phyloP scores from a whole-genome alignment of 2,113 vertebrate genomes.

The Pseudois nayaur region DNA sequence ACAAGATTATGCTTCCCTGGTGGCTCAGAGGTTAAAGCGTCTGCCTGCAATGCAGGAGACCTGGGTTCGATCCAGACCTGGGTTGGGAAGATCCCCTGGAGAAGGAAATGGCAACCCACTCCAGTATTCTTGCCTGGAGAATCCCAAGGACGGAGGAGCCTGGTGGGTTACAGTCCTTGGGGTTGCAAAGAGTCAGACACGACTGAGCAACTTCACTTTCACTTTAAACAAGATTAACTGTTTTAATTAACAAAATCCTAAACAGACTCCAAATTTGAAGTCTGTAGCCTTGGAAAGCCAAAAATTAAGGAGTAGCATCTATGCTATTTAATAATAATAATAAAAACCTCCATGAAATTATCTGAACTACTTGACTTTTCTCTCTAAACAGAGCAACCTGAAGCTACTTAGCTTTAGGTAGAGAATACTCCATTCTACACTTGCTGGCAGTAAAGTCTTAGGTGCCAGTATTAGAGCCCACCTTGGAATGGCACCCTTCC shows the following conservation, averaged over 20 bases:
- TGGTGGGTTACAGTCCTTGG: no score
- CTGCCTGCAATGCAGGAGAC: no score
- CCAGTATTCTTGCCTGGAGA: no score
- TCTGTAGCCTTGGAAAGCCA: neutral
- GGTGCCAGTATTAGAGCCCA: neutral
- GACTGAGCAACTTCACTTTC: no score
- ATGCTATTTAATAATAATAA: neutral
- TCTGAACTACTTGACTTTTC: neutral
- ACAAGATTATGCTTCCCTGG: neutral
- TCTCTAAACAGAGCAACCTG: neutral
- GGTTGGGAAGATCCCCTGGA: no score
- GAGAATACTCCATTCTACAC: neutral
- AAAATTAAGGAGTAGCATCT: neutral
- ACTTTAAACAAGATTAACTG: neutral
- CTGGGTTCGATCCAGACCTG: no score
- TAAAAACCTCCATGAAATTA: neutral
- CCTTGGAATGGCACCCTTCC: neutral
- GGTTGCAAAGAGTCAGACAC: accelerated
- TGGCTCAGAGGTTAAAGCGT: no score
- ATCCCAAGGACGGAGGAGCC: no score
- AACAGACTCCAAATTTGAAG: neutral
- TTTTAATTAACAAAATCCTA: neutral
- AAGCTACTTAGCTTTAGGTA: neutral
- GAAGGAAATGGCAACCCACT: no score
- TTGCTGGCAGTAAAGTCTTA: neutral